phyloP scores from a whole-genome alignment of 2,797 vertebrate species.

The Tadarida brasiliensis region DNA sequence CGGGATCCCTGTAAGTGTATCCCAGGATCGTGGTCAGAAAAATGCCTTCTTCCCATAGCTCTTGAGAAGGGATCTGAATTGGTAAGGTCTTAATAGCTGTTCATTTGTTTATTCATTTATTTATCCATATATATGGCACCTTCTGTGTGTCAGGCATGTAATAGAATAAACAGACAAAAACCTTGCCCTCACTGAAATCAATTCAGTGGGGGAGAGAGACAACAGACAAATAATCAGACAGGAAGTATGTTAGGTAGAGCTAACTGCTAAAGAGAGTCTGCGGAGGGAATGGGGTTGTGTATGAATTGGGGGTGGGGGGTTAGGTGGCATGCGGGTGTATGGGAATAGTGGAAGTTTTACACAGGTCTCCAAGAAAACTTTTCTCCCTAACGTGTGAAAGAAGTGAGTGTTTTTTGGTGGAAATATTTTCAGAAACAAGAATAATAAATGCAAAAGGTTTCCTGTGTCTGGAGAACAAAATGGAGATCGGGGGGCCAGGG shows the following conservation, averaged over 20 bases:
- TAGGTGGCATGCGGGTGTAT: not conserved
- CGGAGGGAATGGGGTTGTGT: not conserved
- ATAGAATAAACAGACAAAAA: not conserved
- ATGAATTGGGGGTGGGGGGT: not conserved
- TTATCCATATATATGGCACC: not conserved
- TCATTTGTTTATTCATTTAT: slow-evolving; percentile 12
- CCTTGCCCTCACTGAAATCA: not conserved
- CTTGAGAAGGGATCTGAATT: not conserved
- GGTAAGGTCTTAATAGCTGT: not conserved
- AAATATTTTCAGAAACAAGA: not conserved
- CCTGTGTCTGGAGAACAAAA: not conserved
- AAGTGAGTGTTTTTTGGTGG: not conserved
- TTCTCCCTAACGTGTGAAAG: not conserved
- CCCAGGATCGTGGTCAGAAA: not conserved
- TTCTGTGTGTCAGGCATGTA: not conserved
- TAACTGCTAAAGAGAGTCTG: not conserved
- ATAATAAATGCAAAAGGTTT: not conserved
- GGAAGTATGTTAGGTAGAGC: not conserved
- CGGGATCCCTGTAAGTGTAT: not conserved
- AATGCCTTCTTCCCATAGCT: not conserved
- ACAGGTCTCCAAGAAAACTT: not conserved
- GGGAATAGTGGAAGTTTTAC: not conserved
- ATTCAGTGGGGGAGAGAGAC: not conserved
- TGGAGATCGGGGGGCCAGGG: not conserved
- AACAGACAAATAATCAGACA: not conserved